Conservation (phyloP, 2,113 vertebrate species). For the Murina feae region DNA sequence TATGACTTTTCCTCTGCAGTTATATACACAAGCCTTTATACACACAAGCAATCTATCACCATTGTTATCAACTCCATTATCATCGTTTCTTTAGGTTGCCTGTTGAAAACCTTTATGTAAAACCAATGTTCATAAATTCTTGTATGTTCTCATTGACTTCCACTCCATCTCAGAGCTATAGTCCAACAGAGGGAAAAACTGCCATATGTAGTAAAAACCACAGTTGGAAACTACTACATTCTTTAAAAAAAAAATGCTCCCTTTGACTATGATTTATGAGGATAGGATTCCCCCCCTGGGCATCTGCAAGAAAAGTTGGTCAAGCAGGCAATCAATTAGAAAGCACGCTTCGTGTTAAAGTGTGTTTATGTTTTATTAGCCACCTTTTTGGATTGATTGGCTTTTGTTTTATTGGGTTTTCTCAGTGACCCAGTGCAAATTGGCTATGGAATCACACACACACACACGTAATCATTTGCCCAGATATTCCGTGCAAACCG, state of each 20-base stretch:
- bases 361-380: constrained; percentile 26
- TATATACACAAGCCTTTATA: not conserved
- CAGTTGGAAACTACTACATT: not conserved
- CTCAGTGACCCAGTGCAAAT: not conserved
- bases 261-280: not conserved
- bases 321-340: constrained; percentile 5
- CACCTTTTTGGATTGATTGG: not conserved
- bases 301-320: not conserved
- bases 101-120: not conserved
- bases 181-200: not conserved
- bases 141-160: not conserved
- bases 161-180: not conserved
- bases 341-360: not conserved
- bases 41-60: not conserved
- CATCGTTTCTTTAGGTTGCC: not conserved
- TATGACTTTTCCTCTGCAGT: not conserved
- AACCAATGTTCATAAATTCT: not conserved
- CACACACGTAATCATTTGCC: not conserved
- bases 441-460: not conserved
- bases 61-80: not conserved
- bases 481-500: not conserved
- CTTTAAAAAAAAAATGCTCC: not conserved
- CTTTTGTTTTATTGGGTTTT: constrained; percentile 25
- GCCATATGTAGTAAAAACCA: not conserved
- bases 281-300: not conserved